phyloP scores from a whole-genome alignment of 1,140 invertebrate species.

The Zaprionus ghesquierei region DNA sequence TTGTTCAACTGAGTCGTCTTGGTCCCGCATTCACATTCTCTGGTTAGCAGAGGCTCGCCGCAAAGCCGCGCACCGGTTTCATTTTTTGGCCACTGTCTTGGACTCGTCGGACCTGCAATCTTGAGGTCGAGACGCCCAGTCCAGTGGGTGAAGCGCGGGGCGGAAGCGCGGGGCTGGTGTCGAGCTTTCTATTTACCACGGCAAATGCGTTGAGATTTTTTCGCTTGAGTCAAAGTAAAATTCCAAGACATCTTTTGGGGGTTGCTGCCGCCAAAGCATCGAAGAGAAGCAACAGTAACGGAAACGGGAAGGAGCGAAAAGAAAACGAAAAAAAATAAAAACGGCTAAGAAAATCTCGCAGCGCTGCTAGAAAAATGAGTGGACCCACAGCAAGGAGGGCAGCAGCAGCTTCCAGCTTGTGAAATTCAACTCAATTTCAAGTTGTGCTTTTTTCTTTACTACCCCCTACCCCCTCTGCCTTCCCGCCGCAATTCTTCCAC shows the following conservation, averaged over 20 bases:
- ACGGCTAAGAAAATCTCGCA: neutral
- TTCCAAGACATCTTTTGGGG: slow-evolving; percentile 53
- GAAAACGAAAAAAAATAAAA: neutral
- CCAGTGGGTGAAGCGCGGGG: neutral
- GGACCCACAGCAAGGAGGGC: neutral
- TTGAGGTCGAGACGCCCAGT: slow-evolving; percentile 27
- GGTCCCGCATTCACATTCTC: slow-evolving; percentile 46
- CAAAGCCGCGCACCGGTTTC: slow-evolving; percentile 63
- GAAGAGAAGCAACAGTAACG: slow-evolving; percentile 11
- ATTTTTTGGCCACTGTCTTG: slow-evolving; percentile 40
- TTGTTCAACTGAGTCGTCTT: slow-evolving; percentile 11
- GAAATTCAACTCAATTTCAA: slow-evolving; percentile 33
- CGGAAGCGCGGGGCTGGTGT: neutral
- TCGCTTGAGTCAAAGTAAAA: slow-evolving; percentile 54
- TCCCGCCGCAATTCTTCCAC: neutral
- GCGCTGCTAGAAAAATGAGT: slow-evolving; percentile 31
- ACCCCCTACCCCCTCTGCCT: neutral
- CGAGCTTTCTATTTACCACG: slow-evolving; percentile 39
- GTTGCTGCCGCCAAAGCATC: slow-evolving; percentile 45
- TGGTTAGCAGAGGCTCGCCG: slow-evolving; percentile 66
- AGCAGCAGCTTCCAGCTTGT: slow-evolving; percentile 12
- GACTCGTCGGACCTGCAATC: slow-evolving; percentile 29
- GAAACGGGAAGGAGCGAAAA: slow-evolving; percentile 1
- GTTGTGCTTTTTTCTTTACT: neutral
- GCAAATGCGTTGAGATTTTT: slow-evolving; percentile 63